phyloP scores from a whole-genome alignment of 2,113 vertebrate species.

The Neogobius melanostomus region DNA sequence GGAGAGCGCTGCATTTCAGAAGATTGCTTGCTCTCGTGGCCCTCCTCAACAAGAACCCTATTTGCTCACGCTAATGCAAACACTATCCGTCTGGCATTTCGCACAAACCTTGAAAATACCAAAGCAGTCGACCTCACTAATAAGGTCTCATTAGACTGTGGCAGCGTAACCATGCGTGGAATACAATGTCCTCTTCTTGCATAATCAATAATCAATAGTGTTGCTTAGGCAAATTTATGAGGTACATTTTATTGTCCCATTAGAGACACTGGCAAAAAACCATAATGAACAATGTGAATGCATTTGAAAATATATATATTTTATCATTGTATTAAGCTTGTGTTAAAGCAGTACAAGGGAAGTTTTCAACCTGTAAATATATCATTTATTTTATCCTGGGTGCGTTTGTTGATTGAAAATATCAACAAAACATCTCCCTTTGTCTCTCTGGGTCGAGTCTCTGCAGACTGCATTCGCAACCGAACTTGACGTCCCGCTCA shows the following conservation, averaged over 20 bases:
- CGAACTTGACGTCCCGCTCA: too few relatives aligned
- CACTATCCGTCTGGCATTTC: slow-evolving; percentile 47
- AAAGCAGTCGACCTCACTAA: slow-evolving; percentile 32
- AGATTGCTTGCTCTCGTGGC: slow-evolving; percentile 2
- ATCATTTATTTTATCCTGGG: too few relatives aligned
- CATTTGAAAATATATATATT: too few relatives aligned
- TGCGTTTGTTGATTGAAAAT: too few relatives aligned
- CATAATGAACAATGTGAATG: slow-evolving; percentile 10
- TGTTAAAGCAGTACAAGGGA: too few relatives aligned
- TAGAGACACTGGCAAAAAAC: slow-evolving; percentile 16
- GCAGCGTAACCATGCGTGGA: slow-evolving; percentile 19
- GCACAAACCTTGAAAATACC: slow-evolving; percentile 28
- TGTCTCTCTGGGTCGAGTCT: too few relatives aligned
- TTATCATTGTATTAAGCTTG: too few relatives aligned
- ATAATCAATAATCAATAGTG: slow-evolving; percentile 49
- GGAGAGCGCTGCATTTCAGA: background rate
- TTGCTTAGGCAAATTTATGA: slow-evolving; percentile 38
- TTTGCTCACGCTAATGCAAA: slow-evolving; percentile 35
- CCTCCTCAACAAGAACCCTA: slow-evolving; percentile 4
- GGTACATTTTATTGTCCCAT: slow-evolving; percentile 12
- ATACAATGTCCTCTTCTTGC: slow-evolving; percentile 17
- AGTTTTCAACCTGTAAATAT: too few relatives aligned
- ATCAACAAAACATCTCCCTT: too few relatives aligned
- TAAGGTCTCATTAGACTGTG: slow-evolving; percentile 32
- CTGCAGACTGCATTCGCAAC: too few relatives aligned